Conservation (phyloP, 2,113 vertebrate species). For the Actenoides hombroni region DNA sequence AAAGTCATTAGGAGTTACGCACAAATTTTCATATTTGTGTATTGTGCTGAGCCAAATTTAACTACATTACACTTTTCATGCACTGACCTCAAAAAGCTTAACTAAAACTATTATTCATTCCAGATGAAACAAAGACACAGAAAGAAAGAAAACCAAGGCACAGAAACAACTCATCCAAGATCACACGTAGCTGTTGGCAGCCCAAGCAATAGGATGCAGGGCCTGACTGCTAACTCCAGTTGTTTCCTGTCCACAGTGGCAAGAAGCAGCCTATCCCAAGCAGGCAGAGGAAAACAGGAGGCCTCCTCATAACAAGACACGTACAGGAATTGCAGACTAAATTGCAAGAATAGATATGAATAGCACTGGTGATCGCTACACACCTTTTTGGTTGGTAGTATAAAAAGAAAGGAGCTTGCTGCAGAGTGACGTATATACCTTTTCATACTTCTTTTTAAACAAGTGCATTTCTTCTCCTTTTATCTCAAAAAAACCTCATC, state of each 20-base stretch:
- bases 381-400: background rate
- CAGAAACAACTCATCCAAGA: background rate
- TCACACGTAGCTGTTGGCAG: background rate
- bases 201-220: background rate
- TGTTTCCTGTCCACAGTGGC: background rate
- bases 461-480: background rate
- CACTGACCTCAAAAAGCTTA: background rate
- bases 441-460: background rate
- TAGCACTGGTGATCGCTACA: background rate
- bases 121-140: background rate
- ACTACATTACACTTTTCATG: background rate
- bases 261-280: background rate
- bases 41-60: background rate
- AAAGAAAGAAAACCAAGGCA: background rate
- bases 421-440: background rate
- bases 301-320: background rate
- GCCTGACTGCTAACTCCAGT: background rate
- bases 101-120: background rate
- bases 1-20: background rate
- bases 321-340: background rate
- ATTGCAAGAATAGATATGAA: background rate
- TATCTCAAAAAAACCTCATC: background rate
- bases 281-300: background rate
- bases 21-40: fast-evolving
- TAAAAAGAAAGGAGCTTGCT: background rate